Evolutionary conservation across 2,888 invertebrate genomes (phyloP), one percentile per base, ranked within the genome.

Genomic region (Pelosia muscerda): DNA sequence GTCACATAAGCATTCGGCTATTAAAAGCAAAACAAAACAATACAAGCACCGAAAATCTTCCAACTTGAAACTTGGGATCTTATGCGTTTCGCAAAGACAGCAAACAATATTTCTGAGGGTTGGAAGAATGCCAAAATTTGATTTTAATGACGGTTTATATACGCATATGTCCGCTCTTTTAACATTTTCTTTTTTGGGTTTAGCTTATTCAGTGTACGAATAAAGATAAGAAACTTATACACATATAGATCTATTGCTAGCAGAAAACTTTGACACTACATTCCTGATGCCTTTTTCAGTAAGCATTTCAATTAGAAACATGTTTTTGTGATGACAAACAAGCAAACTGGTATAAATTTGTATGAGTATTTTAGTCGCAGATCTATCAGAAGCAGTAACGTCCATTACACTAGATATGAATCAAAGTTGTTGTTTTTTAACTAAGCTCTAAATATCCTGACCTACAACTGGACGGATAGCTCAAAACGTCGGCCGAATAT

Each of bases 61-160:
- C 82, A 82, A 81, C 61, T 76, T 85, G 72, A 63, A 72, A 71
- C 60, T 74, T 62, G 49, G 71, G 68, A 80, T 79, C 84, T 86
- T 88, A 90, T 86, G 86, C 86, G 90, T 91, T 85, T 85, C 88
- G 86, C 86, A 87, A 90, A 91, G 89, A 92, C 83, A 86, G 88
- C 89, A 90, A 90, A 92, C 89, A 91, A 91, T 92, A 91, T 91
- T 90, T 90, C 85, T 88, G 89, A 85, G 88, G 88, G 79, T 89
- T 94, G 94, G 94, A 86, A 63, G 78, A 60, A 53, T 42, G 92
- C 94, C 94, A 95, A 91, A 88, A 91, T 92, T 92, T 91, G 88
- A 91, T 94, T 95, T 92, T 94, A 94, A 94, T 94, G 91, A 92
- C 91, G 91, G 85, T 90, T 92, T 90, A 92, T 91, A 90, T 86